A percentile compares a stretch with the other conserved stretches of the same genome.
phyloP scores from a whole-genome alignment of 2,113 vertebrate species.

The Origma solitaria region DNA sequence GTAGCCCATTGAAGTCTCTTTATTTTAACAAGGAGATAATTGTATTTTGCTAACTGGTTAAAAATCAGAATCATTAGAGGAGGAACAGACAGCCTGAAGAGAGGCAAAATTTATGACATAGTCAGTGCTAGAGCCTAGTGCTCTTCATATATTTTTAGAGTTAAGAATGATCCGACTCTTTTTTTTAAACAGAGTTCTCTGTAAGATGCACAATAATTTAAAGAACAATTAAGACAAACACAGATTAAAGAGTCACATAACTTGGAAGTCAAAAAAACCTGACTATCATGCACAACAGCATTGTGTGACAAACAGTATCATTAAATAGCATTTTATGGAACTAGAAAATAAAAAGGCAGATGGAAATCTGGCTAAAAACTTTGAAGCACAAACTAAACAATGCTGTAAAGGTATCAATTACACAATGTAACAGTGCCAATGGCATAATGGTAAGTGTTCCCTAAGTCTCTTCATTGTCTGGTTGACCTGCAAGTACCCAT shows the following conservation, averaged over 20 bases:
- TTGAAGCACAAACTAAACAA: background rate
- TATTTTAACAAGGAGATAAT: constrained; percentile 41
- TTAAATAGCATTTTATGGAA: background rate
- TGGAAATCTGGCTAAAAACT: background rate
- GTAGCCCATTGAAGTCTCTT: constrained; percentile 17
- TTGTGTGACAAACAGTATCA: background rate
- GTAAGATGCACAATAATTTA: background rate
- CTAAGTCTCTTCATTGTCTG: constrained; percentile 1
- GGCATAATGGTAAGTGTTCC: background rate
- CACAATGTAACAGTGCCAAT: background rate
- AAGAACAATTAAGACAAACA: background rate
- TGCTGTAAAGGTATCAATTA: background rate
- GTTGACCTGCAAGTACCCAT: constrained; percentile 7
- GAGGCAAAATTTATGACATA: background rate
- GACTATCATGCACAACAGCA: background rate
- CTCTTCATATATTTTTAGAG: background rate
- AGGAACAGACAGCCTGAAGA: background rate
- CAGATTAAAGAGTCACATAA: background rate
- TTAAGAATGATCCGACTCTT: background rate
- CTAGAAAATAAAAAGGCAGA: background rate
- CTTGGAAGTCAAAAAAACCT: background rate
- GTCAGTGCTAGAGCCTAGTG: background rate
- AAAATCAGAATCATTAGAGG: background rate
- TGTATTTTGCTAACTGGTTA: constrained; percentile 27
- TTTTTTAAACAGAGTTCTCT: background rate